Conservation (phyloP, 2,797 vertebrate species). For the Notoglanidium macrostoma region DNA sequence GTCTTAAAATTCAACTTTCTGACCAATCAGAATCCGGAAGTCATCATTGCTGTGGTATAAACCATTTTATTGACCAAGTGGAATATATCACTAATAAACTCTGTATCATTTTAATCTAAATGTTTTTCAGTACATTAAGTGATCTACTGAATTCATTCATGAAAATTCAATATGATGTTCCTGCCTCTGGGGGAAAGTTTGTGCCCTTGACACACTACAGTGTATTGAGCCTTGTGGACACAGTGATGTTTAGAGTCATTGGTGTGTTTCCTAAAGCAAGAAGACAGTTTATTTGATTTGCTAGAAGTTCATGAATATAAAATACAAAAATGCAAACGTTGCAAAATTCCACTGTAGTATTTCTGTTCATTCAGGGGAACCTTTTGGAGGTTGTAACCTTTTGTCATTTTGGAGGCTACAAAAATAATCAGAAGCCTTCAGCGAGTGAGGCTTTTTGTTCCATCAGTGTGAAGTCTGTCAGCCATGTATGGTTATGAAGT, state of each 20-base stretch:
- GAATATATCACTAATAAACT: background rate
- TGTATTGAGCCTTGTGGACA: background rate
- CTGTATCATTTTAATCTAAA: background rate
- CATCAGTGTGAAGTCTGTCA: background rate
- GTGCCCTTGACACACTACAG: background rate
- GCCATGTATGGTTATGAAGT: background rate
- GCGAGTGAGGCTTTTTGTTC: background rate
- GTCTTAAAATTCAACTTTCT: background rate
- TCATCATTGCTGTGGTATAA: background rate
- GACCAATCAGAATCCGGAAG: background rate
- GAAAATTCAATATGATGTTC: background rate
- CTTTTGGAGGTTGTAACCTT: background rate
- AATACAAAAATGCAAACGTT: background rate
- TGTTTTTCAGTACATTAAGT: background rate
- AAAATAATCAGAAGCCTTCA: background rate
- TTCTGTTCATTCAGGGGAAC: background rate
- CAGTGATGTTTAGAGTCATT: background rate
- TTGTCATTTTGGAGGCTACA: background rate
- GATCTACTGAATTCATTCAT: background rate
- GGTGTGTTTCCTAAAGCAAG: background rate
- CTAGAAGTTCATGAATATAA: background rate
- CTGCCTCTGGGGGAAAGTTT: background rate
- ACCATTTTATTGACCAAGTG: background rate
- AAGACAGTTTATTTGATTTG: background rate
- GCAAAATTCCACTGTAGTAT: background rate